phyloP scores from a whole-genome alignment of 2,888 invertebrate species.

The Pachycephus smyrnensis region DNA sequence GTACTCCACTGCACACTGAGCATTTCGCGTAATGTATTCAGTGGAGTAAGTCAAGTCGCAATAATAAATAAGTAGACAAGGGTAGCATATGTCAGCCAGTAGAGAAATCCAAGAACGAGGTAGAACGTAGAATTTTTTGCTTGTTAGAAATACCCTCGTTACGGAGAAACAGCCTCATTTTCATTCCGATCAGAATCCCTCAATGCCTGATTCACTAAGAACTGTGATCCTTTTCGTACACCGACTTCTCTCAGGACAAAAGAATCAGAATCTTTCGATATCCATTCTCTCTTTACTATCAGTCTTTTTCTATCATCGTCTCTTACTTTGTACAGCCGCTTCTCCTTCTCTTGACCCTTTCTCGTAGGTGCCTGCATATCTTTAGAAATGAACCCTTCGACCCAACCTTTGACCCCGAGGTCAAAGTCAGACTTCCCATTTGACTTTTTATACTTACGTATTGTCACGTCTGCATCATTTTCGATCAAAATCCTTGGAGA shows the following conservation, averaged over 20 bases:
- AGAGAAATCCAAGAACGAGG: neutral
- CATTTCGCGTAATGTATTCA: neutral
- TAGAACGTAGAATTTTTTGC: neutral
- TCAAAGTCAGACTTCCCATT: neutral
- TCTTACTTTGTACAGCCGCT: neutral
- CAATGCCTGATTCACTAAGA: neutral
- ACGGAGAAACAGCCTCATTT: neutral
- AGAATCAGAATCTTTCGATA: neutral
- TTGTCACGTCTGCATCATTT: neutral
- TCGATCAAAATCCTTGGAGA: neutral
- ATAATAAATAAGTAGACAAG: neutral
- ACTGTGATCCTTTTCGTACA: neutral
- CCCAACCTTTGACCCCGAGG: neutral
- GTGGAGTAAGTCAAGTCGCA: neutral
- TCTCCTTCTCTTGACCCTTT: neutral
- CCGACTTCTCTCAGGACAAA: neutral
- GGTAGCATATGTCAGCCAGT: neutral
- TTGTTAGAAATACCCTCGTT: neutral
- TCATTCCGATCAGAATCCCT: neutral
- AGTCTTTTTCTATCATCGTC: neutral
- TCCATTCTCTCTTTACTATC: neutral
- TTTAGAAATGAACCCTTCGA: neutral
- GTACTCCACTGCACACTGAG: neutral
- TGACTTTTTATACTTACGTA: neutral
- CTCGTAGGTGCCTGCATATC: neutral